Evolutionary conservation across 2,888 invertebrate species (phyloP), one percentile per base, ranked within the genome.

Genomic region (Yponomeuta evonymella): DNA sequence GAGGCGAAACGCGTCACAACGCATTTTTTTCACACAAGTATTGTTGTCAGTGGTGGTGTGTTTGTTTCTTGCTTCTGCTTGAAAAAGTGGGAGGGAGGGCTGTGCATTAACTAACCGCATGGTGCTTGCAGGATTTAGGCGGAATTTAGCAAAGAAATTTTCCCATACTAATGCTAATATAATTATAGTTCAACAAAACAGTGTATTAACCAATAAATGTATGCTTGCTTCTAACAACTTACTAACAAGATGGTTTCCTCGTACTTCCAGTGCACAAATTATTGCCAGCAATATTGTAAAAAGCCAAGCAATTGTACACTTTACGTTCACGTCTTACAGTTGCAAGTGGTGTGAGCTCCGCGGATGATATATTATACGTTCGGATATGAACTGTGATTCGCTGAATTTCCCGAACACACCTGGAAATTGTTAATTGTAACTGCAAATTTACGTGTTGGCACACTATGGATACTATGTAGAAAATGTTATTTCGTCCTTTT

Each of bases 301-400:
- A 10, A 3, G 43, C 43, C 4, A 67, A 36, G 43, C 67, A 36
- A 36, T 15, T n/a, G 4, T 15, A 4, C n/a, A 4, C 36, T 15
- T 36, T n/a, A 12, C 33, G 15, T 15, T 43, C 1, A 36, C 33
- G 36, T 33, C n/a, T 8, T 36, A 67, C 12, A 36, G 67, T 8
- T 15, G 33, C 33, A 67, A 33, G 33, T 67, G 12, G n/a, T 12
- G 4, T 5, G n/a, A 36, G 33, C 3, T 12, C 15, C 43, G n/a
- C 4, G 43, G n/a, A 43, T 10, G 10, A 36, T 30, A 30, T 11
- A 67, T 66, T 11, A 67, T 66, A 36, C 67, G n/a, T 67, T n/a
- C 9, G 43, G 67, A 72, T 72, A 75, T 73, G 72, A 71, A 73
- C 69, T 68, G 74, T 72, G 74, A 74, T 75, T 74, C 70, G 73